Conservation (phyloP, 2,113 vertebrate species). For the Salvator merianae region DNA sequence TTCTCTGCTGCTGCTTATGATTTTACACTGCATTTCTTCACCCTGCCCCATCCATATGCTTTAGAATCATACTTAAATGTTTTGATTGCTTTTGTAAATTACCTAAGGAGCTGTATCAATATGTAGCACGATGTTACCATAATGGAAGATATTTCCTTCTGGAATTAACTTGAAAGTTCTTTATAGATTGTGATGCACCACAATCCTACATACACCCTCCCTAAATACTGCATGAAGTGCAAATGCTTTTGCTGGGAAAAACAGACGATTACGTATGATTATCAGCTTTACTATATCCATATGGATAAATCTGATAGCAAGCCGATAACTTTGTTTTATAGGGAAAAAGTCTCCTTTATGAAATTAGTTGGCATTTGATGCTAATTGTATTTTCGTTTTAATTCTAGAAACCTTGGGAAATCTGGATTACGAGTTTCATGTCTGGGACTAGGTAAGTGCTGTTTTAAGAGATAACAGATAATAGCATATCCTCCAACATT, state of each 20-base stretch:
- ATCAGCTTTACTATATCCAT: not conserved
- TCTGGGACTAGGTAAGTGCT: conserved; percentile 87
- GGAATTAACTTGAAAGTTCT: not conserved
- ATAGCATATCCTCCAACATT: no score
- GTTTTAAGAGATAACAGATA: no score
- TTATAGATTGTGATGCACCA: not conserved
- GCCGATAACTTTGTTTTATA: no score
- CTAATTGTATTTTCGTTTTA: conserved; percentile 50
- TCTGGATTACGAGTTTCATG: conserved; percentile 94
- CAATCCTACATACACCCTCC: not conserved
- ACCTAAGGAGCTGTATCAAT: not conserved
- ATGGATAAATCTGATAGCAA: not conserved
- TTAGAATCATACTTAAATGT: not conserved
- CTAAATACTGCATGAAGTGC: no score
- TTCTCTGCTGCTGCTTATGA: not conserved
- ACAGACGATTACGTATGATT: no score
- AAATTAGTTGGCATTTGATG: not conserved
- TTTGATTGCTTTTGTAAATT: not conserved
- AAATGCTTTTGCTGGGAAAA: no score
- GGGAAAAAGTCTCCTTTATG: not conserved
- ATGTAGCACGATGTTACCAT: not conserved
- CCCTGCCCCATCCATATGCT: not conserved
- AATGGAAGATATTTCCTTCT: not conserved
- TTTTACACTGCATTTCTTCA: not conserved
- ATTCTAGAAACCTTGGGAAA: conserved; percentile 92